Conservation (phyloP, 2,113 vertebrate species). For the Anoplopoma fimbria region DNA sequence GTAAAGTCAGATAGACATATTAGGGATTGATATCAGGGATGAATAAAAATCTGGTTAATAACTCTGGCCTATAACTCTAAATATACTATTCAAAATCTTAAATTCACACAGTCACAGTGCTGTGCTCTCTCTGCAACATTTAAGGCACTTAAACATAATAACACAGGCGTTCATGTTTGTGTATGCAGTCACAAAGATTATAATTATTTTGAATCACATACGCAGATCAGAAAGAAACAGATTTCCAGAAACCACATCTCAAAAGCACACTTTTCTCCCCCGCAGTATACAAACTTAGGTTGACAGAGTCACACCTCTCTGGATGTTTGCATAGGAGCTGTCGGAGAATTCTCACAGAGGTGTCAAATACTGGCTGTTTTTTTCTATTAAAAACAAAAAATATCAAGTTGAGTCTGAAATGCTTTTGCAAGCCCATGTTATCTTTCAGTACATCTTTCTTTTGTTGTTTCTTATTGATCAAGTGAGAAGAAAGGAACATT, state of each 20-base stretch:
- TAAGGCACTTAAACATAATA: neutral
- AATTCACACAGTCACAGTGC: neutral
- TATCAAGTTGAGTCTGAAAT: neutral
- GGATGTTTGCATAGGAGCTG: conserved; percentile 30
- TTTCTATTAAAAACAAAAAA: neutral
- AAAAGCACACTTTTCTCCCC: conserved; percentile 7
- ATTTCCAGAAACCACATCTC: neutral
- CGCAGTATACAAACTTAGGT: neutral
- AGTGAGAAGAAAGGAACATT: neutral
- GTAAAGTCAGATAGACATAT: neutral
- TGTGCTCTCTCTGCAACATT: neutral
- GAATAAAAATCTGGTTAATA: neutral
- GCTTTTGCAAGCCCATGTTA: neutral
- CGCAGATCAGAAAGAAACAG: neutral
- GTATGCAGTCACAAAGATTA: neutral
- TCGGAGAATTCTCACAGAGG: conserved; percentile 36
- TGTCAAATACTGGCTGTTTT: conserved; percentile 49
- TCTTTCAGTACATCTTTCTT: too few relatives aligned
- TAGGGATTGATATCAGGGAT: neutral
- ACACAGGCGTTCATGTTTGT: neutral
- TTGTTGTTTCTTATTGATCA: neutral
- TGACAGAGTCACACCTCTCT: conserved; percentile 21
- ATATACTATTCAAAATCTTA: neutral
- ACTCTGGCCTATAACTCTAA: neutral
- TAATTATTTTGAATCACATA: neutral